phyloP scores from a whole-genome alignment of 2,113 vertebrate genomes.

The Rousettus leschenaultii region DNA sequence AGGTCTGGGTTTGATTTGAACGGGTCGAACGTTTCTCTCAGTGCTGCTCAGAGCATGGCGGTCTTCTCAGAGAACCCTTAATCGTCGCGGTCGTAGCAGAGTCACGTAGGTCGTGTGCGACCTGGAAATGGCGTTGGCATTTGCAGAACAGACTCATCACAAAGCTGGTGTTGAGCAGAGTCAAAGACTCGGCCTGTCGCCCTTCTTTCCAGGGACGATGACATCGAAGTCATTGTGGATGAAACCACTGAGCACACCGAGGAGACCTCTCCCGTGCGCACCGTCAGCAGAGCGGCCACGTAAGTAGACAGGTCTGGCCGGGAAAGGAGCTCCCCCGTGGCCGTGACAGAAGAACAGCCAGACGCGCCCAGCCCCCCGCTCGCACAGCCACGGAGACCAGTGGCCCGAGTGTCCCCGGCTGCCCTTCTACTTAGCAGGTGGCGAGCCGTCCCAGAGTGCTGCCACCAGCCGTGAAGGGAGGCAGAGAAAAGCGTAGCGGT shows the following conservation, averaged over 20 bases:
- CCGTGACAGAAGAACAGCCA: no score
- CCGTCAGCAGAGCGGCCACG: constrained; percentile 85
- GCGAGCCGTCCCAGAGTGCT: not conserved
- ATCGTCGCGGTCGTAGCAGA: not conserved
- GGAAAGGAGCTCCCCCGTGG: not conserved
- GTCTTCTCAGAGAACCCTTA: not conserved
- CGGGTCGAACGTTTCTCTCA: not conserved
- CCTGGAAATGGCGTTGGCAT: not conserved
- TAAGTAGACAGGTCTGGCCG: constrained; percentile 64
- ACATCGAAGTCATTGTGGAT: constrained; percentile 95
- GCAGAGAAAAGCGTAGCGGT: not conserved
- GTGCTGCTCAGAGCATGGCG: not conserved
- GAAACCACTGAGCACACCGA: constrained; percentile 88
- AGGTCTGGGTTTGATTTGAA: not conserved
- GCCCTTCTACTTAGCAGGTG: not conserved
- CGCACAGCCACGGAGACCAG: rapidly evolving
- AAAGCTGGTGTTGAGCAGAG: not conserved
- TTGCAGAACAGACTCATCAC: not conserved
- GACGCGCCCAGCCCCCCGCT: not conserved
- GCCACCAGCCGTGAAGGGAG: not conserved
- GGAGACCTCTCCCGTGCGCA: constrained; percentile 86
- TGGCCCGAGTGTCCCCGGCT: not conserved
- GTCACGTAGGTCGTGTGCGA: not conserved
- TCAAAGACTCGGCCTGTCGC: constrained; percentile 45
- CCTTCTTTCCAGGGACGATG: constrained; percentile 90